Base-by-base conservation (phyloP, 2,888 invertebrate species). In the Caenorhabditis sulstoni region DNA sequence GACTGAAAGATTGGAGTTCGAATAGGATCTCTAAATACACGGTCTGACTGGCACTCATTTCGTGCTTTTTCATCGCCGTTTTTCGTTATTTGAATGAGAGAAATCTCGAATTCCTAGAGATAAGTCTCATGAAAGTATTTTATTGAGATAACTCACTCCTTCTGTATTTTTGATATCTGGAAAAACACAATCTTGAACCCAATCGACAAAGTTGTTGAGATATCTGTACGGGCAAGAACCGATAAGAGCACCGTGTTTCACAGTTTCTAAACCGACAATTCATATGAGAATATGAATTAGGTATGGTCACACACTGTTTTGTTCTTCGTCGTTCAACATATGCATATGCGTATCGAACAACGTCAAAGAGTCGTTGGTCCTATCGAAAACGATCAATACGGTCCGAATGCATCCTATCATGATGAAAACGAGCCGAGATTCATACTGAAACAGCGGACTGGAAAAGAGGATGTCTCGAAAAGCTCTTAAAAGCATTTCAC, bases 281-380 rank as follows among this genome's bases (percentile, higher is more conserved):
- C 11, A 37, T 45, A n/a, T 39, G n/a, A 16, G 3, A 53, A 4
- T 35, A 45, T 9, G 22, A 45, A 49, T n/a, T 16, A 9, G 4
- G 37, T 20, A 29, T 14, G 5, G n/a, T 16, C 18, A 20, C 35
- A 41, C 55, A 71, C 68, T 23, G 29, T 49, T 58, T 12, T 18
- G 39, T 9, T 22, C n/a, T 1, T 16, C 45, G 35, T 79, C 73
- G 22, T 64, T 22, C 39, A 61, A 61, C 12, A 61, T 4, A 16
- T 80, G 80, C 66, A 76, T 75, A 39, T 80, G 80, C 22, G 75
- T 70, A 35, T 80, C 80, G 22, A 80, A 80, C 5, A 80, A 55
- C 14, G 80, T 80, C 50, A 80, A 29, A 1, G 75, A 65, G 29
- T 71, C 18, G 35, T 29, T 39, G 20, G 37, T 23, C 47, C 80